These are phyloP conservation scores for Thymelicus sylvestris DNA, from an alignment of 2,888 invertebrate genomes.

Conservation along the genomic window DNA sequence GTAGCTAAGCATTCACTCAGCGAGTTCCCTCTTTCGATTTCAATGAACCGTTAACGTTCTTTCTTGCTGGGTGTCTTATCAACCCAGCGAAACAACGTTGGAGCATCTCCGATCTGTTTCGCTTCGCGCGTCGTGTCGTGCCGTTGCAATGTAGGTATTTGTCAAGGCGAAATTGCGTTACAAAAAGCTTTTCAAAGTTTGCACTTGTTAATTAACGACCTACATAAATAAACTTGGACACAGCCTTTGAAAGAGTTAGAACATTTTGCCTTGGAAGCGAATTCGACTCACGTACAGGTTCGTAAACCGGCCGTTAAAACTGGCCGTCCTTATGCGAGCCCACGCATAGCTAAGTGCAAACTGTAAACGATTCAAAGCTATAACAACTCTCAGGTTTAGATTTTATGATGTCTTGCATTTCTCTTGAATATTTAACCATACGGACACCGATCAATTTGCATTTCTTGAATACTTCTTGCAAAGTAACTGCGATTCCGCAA, in stretches of 20 bases:
- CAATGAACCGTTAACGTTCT: conserved; percentile 82
- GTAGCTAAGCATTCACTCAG: conserved; percentile 62
- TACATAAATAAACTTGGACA: conserved; percentile 32
- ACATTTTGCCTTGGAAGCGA: conserved; percentile 51
- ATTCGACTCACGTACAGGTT: conserved; percentile 60
- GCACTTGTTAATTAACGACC: conserved; percentile 27
- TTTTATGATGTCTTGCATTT: conserved; percentile 39
- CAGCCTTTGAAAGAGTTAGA: conserved; percentile 38
- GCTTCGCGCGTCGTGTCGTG: conserved; percentile 12
- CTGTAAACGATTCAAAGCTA: conserved; percentile 38
- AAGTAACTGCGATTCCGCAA: conserved; percentile 1
- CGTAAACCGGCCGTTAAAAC: conserved; percentile 55
- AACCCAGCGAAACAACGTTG: conserved; percentile 62
- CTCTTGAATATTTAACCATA: conserved; percentile 20
- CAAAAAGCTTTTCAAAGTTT: conserved; percentile 31
- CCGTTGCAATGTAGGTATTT: conserved; percentile 1
- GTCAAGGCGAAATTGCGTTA: conserved; percentile 10
- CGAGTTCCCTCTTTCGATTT: conserved; percentile 74
- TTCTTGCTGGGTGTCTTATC: conserved; percentile 69
- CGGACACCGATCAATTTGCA: conserved; percentile 18
- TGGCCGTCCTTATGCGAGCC: conserved; percentile 65
- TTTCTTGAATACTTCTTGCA: conserved; percentile 20
- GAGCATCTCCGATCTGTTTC: conserved; percentile 49
- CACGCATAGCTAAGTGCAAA: conserved; percentile 59
- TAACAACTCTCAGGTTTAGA: conserved; percentile 37